A percentile compares a stretch with the other conserved stretches of the same genome.
phyloP scores from a whole-genome alignment of 2,888 invertebrate species.

The Spialia ferax region DNA sequence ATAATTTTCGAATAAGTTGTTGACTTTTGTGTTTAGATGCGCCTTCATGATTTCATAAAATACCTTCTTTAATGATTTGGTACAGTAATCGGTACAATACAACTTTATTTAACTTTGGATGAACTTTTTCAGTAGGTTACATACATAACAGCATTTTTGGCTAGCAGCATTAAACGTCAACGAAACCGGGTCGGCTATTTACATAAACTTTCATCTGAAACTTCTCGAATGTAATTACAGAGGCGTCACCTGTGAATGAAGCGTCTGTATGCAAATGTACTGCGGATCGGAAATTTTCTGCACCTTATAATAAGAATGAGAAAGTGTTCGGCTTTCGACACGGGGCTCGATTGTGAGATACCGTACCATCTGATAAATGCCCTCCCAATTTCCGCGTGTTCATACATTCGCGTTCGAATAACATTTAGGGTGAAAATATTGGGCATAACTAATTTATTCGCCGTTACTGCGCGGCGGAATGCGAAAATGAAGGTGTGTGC shows the following conservation, averaged over 20 bases:
- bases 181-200: conserved; percentile 60
- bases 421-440: conserved; percentile 82
- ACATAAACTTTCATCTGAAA: conserved; percentile 73
- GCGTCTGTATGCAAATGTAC: conserved; percentile 77
- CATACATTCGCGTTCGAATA: conserved; percentile 75
- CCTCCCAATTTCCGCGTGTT: conserved; percentile 78
- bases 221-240: conserved; percentile 79
- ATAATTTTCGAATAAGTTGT: too few relatives aligned
- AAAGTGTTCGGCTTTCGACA: conserved; percentile 55
- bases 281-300: conserved; percentile 72
- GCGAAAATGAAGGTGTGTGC: conserved; percentile 71
- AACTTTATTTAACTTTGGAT: background rate
- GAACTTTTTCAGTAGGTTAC: background rate
- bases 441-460: conserved; percentile 82
- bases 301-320: conserved; percentile 79
- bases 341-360: conserved; percentile 65
- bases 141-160: conserved; percentile 10
- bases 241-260: conserved; percentile 79
- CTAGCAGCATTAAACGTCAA: conserved; percentile 52
- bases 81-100: background rate
- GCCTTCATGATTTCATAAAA: too few relatives aligned
- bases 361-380: conserved; percentile 78
- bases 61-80: too few relatives aligned
- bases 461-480: conserved; percentile 58
- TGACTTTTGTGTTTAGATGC: too few relatives aligned